phyloP scores from a whole-genome alignment of 2,888 invertebrate genomes.

The Hirtodrosophila alboralis region DNA sequence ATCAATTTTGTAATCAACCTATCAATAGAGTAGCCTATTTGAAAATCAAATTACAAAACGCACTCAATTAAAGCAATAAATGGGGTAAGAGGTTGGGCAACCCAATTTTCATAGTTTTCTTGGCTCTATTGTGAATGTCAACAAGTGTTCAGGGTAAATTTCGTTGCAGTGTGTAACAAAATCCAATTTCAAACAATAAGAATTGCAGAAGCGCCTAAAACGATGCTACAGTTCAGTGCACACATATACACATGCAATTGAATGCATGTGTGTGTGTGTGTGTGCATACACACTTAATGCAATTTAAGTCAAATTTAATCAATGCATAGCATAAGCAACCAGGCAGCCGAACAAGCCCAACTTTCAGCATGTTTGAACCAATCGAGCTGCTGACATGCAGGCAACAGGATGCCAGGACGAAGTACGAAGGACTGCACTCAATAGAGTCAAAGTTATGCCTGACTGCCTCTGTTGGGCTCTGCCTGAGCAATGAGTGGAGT shows the following conservation, averaged over 20 bases:
- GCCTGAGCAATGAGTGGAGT: constrained; percentile 53
- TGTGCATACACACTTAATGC: constrained; percentile 60
- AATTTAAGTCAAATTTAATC: constrained; percentile 77
- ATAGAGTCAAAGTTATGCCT: constrained; percentile 78
- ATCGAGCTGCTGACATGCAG: constrained; percentile 55
- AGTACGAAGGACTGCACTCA: constrained; percentile 43
- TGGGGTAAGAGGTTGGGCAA: constrained; percentile 43
- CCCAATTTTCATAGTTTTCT: constrained; percentile 35
- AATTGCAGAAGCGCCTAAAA: constrained; percentile 41
- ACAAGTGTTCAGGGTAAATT: constrained; percentile 53
- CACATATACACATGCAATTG: constrained; percentile 3
- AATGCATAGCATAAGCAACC: constrained; percentile 67
- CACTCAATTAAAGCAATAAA: constrained; percentile 66
- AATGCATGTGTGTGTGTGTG: constrained; percentile 11
- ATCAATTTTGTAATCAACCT: constrained; percentile 8
- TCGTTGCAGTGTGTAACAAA: constrained; percentile 42
- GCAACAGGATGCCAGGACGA: constrained; percentile 1
- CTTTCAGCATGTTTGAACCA: constrained; percentile 62
- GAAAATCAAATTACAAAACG: constrained; percentile 16
- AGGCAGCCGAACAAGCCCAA: constrained; percentile 43
- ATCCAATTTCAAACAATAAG: constrained; percentile 66
- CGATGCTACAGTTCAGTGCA: constrained; percentile 33
- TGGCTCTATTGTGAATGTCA: constrained; percentile 53
- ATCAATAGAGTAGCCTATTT: constrained; percentile 14
- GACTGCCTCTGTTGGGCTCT: constrained; percentile 49